These are phyloP conservation scores for Aplysina aerophoba DNA, from an alignment of 37 sponge, comb jelly and placozoan genomes.

Conservation along the genomic window DNA sequence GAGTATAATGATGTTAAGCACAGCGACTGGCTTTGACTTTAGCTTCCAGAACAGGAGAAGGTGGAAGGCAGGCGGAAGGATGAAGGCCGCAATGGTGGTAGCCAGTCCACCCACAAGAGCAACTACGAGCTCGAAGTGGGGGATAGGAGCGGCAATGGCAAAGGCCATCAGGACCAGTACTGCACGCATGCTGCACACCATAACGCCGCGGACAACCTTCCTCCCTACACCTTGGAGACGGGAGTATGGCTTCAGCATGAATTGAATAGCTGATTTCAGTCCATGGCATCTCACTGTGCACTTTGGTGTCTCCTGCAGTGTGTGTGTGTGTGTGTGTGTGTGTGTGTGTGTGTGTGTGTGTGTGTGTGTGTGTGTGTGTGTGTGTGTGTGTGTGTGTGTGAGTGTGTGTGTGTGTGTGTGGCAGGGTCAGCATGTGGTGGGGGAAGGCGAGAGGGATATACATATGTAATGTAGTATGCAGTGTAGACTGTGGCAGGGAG, in stretches of 20 bases:
- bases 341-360: too few relatives aligned
- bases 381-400: too few relatives aligned
- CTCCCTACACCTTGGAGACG: neutral
- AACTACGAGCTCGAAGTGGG: constrained; percentile 74
- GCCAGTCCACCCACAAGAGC: constrained; percentile 82
- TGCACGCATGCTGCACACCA: constrained; percentile 51
- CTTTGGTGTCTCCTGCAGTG: too few relatives aligned
- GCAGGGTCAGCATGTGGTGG: too few relatives aligned
- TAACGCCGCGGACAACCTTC: neutral
- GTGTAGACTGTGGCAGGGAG: too few relatives aligned
- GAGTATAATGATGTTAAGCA: constrained; percentile 62
- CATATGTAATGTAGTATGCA: too few relatives aligned
- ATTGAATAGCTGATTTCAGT: neutral
- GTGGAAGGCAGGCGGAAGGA: constrained; percentile 86
- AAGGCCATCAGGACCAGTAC: constrained; percentile 70
- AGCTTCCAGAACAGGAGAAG: constrained; percentile 47
- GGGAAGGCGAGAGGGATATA: too few relatives aligned
- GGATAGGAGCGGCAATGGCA: constrained; percentile 70
- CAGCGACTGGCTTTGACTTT: constrained; percentile 16
- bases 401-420: too few relatives aligned
- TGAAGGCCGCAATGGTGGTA: constrained; percentile 75
- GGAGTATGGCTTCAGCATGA: neutral
- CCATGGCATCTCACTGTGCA: too few relatives aligned
- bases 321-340: too few relatives aligned
- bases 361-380: too few relatives aligned